Conservation (phyloP, 2,888 invertebrate species). For the Rhodophaea formosa region DNA sequence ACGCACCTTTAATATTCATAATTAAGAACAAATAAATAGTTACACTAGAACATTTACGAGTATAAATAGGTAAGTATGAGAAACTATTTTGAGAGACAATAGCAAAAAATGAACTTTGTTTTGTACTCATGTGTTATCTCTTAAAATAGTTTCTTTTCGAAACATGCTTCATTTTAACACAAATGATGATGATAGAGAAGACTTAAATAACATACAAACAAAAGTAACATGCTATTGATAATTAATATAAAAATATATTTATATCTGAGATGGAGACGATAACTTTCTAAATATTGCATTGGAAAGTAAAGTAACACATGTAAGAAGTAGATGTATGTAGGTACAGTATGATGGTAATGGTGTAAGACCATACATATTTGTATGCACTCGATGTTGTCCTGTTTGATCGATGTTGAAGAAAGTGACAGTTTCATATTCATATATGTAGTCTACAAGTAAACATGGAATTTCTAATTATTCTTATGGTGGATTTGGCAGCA, state of each 20-base stretch:
- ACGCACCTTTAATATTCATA: too few relatives aligned
- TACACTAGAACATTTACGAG: too few relatives aligned
- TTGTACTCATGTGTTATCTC: not conserved
- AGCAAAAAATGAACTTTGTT: not conserved
- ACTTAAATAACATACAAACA: not conserved
- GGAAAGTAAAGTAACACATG: conserved; percentile 7
- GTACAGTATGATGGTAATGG: conserved; percentile 12
- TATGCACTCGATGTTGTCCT: conserved; percentile 11
- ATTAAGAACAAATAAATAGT: too few relatives aligned
- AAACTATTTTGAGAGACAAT: not conserved
- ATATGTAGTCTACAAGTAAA: too few relatives aligned
- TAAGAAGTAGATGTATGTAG: not conserved
- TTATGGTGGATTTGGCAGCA: too few relatives aligned
- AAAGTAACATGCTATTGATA: conserved; percentile 1
- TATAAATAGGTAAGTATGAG: conserved; percentile 1
- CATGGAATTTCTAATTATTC: too few relatives aligned
- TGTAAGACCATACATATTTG: not conserved
- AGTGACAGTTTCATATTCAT: not conserved
- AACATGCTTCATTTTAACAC: not conserved
- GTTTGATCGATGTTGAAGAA: conserved; percentile 16
- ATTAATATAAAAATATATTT: not conserved
- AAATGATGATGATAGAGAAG: not conserved
- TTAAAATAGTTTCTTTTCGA: not conserved
- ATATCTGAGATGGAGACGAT: not conserved
- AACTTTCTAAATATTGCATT: not conserved